A percentile compares a stretch with the other conserved stretches of the same genome.
Conservation (phyloP, 2,113 vertebrate species). For the Muscicapa adusta region DNA sequence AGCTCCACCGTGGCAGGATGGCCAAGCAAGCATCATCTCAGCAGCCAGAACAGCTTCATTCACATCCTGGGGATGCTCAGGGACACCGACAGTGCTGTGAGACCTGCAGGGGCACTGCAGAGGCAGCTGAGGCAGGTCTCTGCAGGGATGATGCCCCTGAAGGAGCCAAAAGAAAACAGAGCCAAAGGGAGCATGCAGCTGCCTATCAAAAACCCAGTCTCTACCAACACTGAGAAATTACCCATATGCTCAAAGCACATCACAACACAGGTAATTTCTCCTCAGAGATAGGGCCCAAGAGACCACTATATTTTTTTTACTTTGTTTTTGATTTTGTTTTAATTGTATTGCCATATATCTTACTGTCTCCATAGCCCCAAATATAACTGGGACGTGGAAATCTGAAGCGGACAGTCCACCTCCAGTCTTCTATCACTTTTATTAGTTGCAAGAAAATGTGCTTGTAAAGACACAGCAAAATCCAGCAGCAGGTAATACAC, state of each 20-base stretch:
- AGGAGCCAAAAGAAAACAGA: neutral
- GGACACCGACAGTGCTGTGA: neutral
- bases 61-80: rapidly evolving
- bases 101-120: neutral
- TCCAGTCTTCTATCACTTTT: neutral
- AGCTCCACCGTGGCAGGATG: neutral
- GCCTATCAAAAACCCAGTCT: neutral
- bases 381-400: neutral
- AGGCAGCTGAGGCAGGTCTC: neutral
- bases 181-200: neutral
- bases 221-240: neutral
- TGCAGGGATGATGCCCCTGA: neutral
- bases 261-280: neutral
- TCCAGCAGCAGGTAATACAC: neutral
- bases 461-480: neutral
- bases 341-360: neutral
- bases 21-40: neutral
- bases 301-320: neutral
- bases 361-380: neutral
- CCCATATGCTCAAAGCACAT: neutral
- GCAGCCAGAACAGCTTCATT: neutral
- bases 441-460: neutral
- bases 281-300: neutral
- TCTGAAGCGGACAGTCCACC: neutral
- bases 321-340: neutral